These are phyloP conservation scores for Sebastes wilsoni DNA, from an alignment of 2,797 vertebrate species.

Conservation along the genomic window DNA sequence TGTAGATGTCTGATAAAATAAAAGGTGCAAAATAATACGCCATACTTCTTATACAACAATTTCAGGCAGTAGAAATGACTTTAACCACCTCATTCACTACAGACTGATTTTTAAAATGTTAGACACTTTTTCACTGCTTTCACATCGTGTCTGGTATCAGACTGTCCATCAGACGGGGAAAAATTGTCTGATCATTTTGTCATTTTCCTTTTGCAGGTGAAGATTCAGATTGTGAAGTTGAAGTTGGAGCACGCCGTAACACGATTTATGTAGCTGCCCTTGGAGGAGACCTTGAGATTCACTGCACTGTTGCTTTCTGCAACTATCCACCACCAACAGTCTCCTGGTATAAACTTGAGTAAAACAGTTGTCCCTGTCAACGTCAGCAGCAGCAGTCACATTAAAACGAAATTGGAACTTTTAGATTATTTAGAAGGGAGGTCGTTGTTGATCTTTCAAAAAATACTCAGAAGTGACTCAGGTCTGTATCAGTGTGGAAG, in stretches of 20 bases:
- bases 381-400: background rate
- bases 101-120: no score
- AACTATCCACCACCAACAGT: background rate
- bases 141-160: no score
- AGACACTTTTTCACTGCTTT: no score
- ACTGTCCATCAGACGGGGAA: no score
- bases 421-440: fast-evolving
- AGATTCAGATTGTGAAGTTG: fast-evolving
- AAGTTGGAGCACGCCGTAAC: fast-evolving
- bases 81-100: no score
- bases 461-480: background rate
- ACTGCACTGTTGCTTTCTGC: constrained; percentile 20
- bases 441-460: constrained; percentile 7
- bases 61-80: no score
- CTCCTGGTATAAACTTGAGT: constrained; percentile 21
- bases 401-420: background rate
- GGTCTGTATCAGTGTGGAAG: background rate
- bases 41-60: no score
- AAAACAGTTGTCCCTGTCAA: fast-evolving
- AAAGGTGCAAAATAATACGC: no score
- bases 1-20: no score
- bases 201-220: constrained; percentile 33
- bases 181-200: constrained; percentile 49
- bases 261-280: fast-evolving
- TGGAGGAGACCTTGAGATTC: background rate